These are phyloP conservation scores for Ellobius talpinus DNA, from an alignment of 2,113 vertebrate species.

Conservation along the genomic window DNA sequence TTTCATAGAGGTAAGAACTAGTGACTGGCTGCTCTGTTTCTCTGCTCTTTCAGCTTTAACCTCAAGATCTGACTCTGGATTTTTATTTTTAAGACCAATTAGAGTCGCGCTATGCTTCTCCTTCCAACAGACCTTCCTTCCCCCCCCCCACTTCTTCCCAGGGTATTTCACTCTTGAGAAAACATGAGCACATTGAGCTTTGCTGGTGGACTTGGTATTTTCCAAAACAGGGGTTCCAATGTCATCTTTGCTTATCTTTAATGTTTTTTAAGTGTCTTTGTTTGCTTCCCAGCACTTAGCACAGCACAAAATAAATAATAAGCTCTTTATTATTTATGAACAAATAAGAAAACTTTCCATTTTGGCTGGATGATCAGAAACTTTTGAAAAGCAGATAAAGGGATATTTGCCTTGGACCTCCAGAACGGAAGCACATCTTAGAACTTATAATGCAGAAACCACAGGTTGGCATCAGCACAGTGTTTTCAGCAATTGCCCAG, in stretches of 20 bases:
- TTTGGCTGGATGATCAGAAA: neutral
- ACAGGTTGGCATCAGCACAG: neutral
- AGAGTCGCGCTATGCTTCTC: neutral
- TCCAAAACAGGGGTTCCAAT: neutral
- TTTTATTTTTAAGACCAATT: too few relatives aligned
- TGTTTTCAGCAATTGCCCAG: neutral
- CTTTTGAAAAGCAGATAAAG: neutral
- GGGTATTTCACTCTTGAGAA: neutral
- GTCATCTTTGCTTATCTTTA: neutral
- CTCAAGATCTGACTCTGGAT: too few relatives aligned
- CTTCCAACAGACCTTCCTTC: neutral
- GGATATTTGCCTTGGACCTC: too few relatives aligned
- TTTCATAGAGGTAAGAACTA: too few relatives aligned
- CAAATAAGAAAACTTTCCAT: neutral
- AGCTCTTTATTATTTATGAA: too few relatives aligned
- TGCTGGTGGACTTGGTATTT: neutral
- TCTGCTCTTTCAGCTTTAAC: too few relatives aligned
- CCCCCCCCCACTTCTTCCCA: too few relatives aligned
- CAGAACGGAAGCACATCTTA: neutral
- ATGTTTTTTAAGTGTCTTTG: neutral
- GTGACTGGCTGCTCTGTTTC: too few relatives aligned
- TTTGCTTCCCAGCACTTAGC: neutral
- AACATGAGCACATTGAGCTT: neutral
- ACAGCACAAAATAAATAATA: neutral
- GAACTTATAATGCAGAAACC: neutral